These are phyloP conservation scores for Scaptomyza parva DNA, from an alignment of 2,888 invertebrate genomes.

Conservation along the genomic window DNA sequence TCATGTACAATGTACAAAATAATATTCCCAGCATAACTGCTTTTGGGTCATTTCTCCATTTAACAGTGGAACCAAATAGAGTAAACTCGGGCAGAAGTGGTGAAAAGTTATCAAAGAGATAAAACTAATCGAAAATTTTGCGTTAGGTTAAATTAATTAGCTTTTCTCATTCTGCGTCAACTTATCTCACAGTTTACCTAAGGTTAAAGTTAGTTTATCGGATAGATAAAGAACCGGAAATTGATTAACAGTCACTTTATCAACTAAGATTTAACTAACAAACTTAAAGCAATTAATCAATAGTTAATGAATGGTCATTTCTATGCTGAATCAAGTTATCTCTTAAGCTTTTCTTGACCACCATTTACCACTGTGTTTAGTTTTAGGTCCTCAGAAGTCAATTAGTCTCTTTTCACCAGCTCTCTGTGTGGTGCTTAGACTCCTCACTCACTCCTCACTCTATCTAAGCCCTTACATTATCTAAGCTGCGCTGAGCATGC, in stretches of 20 bases:
- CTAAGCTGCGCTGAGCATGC: slow-evolving; percentile 46
- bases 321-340: background rate
- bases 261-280: too few species aligned
- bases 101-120: too few species aligned
- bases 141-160: too few species aligned
- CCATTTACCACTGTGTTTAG: slow-evolving; percentile 25
- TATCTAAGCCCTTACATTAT: slow-evolving; percentile 39
- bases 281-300: background rate
- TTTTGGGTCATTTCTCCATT: background rate
- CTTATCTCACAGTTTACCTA: too few species aligned
- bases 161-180: too few species aligned
- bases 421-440: background rate
- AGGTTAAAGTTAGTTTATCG: too few species aligned
- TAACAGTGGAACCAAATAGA: slow-evolving; percentile 27
- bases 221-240: too few species aligned
- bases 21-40: slow-evolving; percentile 18
- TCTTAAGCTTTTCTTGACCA: background rate
- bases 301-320: background rate
- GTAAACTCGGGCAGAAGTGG: too few species aligned
- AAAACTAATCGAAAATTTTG: too few species aligned
- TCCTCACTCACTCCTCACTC: too few species aligned
- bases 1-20: slow-evolving; percentile 32
- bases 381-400: slow-evolving; percentile 46
- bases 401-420: slow-evolving; percentile 37
- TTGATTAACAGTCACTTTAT: too few species aligned